Percentiles rank a stretch among this genome's conserved stretches.
phyloP scores from a whole-genome alignment of 2,113 vertebrate species.

The Rhinogobius similis region DNA sequence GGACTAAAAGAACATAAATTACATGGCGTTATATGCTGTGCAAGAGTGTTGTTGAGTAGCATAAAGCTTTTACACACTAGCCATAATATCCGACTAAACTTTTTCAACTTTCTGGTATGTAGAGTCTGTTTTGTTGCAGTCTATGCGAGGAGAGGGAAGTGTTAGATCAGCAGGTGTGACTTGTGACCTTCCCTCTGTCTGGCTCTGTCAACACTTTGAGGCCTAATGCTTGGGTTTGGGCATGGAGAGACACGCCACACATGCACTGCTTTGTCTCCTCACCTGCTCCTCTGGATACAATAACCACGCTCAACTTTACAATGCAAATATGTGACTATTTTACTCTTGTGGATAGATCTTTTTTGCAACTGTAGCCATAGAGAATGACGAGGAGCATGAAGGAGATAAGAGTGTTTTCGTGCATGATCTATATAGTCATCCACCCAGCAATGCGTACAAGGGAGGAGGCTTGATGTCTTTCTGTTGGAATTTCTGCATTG shows the following conservation, averaged over 20 bases:
- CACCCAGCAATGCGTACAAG: constrained; percentile 24
- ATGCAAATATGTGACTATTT: constrained; percentile 1
- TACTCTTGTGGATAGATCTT: not conserved
- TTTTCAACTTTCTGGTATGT: not conserved
- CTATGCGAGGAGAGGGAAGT: constrained; percentile 19
- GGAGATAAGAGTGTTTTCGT: not conserved
- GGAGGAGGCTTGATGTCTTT: constrained; percentile 40
- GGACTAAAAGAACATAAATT: too few relatives aligned
- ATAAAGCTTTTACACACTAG: too few relatives aligned
- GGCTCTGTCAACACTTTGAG: constrained; percentile 63
- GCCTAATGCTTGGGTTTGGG: constrained; percentile 45
- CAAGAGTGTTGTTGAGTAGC: too few relatives aligned
- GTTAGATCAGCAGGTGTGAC: constrained; percentile 72
- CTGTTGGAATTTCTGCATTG: constrained; percentile 41
- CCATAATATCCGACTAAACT: not conserved
- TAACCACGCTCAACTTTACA: constrained; percentile 25
- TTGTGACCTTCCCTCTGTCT: constrained; percentile 58
- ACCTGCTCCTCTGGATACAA: constrained; percentile 63
- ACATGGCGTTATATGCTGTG: too few relatives aligned
- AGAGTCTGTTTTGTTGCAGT: constrained; percentile 1
- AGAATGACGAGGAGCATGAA: not conserved
- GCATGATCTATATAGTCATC: constrained; percentile 13
- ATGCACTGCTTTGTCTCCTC: constrained; percentile 63
- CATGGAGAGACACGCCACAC: constrained; percentile 51
- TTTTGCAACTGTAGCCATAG: constrained; percentile 9